Evolutionary conservation across 2,888 invertebrate species (phyloP).

Genomic region (Antitype chi): DNA sequence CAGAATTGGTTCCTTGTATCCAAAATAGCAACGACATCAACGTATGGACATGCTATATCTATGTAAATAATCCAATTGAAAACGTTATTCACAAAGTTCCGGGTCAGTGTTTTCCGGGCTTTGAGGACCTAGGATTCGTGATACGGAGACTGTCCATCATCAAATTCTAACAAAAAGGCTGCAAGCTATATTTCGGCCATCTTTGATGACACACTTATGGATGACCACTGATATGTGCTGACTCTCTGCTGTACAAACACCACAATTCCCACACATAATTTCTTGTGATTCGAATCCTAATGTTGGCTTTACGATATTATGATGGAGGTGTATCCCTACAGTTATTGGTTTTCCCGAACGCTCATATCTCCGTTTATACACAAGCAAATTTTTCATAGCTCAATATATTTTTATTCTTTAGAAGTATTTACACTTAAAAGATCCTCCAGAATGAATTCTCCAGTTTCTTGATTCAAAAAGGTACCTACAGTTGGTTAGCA

Average conservation of each 20-base stretch:
- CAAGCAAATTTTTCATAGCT: too few relatives aligned
- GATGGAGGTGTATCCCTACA: not conserved
- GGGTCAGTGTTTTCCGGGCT: not conserved
- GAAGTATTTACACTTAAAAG: not conserved
- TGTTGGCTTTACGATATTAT: not conserved
- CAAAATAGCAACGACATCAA: constrained; percentile 33
- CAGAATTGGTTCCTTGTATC: constrained; percentile 32
- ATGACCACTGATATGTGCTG: too few relatives aligned
- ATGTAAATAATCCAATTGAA: not conserved
- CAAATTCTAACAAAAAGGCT: not conserved
- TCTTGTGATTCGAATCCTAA: not conserved
- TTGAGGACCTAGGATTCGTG: not conserved
- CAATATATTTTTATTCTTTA: not conserved
- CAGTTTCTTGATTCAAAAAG: too few relatives aligned
- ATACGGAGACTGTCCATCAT: too few relatives aligned
- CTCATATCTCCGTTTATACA: not conserved
- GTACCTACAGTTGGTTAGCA: too few relatives aligned
- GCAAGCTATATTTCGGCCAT: not conserved
- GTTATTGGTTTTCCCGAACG: too few relatives aligned
- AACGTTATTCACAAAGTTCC: not conserved
- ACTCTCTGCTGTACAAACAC: not conserved
- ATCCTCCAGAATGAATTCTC: not conserved
- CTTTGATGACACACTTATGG: not conserved
- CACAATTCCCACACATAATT: not conserved
- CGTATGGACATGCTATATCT: constrained; percentile 4